These are phyloP conservation scores for Anguilla megastoma DNA, from an alignment of 2,797 vertebrate genomes.

Conservation along the genomic window DNA sequence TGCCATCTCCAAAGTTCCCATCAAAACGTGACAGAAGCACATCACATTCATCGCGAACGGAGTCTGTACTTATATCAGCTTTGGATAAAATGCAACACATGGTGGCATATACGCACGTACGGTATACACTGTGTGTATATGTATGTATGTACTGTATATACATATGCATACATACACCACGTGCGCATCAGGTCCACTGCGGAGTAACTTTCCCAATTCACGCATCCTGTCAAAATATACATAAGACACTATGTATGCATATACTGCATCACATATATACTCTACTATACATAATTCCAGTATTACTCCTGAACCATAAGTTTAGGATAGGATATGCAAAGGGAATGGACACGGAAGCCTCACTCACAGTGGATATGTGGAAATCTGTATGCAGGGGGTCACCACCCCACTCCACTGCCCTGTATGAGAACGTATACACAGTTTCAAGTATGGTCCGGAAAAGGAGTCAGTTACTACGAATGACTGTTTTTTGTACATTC, in stretches of 20 bases:
- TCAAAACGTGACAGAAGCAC: constrained; percentile 38
- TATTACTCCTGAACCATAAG: constrained; percentile 7
- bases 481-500: constrained; percentile 61
- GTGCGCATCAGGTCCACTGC: constrained; percentile 36
- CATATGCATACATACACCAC: constrained; percentile 39
- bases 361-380: background rate
- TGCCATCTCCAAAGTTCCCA: constrained; percentile 14
- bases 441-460: constrained; percentile 33
- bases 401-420: constrained; percentile 36
- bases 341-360: background rate
- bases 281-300: constrained; percentile 6
- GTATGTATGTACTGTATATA: constrained; percentile 32
- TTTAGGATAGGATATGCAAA: constrained; percentile 2
- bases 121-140: background rate
- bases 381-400: constrained; percentile 31
- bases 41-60: constrained; percentile 53
- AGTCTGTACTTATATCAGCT: constrained; percentile 53
- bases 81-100: constrained; percentile 56
- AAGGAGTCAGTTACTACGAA: constrained; percentile 40
- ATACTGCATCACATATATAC: constrained; percentile 46
- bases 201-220: constrained; percentile 41
- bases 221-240: constrained; percentile 52
- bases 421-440: constrained; percentile 27
- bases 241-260: constrained; percentile 56
- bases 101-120: constrained; percentile 26